Base-by-base conservation (phyloP, 2,113 vertebrate species). In the Lota lota region DNA sequence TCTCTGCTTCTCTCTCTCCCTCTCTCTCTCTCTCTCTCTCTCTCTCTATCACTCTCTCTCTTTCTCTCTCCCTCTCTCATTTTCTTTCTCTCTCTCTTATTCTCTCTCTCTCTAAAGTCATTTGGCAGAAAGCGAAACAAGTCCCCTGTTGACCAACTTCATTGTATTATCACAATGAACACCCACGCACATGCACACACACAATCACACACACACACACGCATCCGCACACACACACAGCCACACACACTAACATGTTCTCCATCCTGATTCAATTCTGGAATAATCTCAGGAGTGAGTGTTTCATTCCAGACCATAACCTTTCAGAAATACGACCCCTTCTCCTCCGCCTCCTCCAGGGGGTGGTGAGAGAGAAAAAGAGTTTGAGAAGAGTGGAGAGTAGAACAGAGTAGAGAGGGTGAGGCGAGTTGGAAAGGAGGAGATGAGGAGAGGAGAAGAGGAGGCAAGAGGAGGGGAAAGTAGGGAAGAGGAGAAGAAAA, bases 51-150 rank as follows among this genome's bases (percentile, higher is more conserved):
- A 16, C 60, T 24, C 64, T 66, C 78, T 79, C 72, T 68, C 67
- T 22, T 12, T 61, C 81, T 80, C 70, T 74, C 65, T 70, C 62
- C 17, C 28, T 61, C 76, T 68, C 19, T 0, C 62, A n/a, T n/a
- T n/a, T n/a, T n/a, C n/a, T n/a, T n/a, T n/a, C 19, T 61, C 81
- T 80, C 70, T 74, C 65, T 70, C 62, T 54, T 63, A 60, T 53
- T 19, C 28, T 61, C 76, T 68, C 19, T 0, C 62, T 63, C 68
- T 82, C 67, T 21, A 33, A 22, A 81, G 83, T 88, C 83, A 88
- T 89, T 87, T 87, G 73, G 87, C 86, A 82, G 78, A 79, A 83
- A 79, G 14, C 87, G 83, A 89, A 90, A 88, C 86, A 87, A 79
- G 53, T 61, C 70, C 60, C 74, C 69, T 71, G 78, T 77, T 82